Conservation (phyloP, 2,113 vertebrate species). For the Galbula dea region DNA sequence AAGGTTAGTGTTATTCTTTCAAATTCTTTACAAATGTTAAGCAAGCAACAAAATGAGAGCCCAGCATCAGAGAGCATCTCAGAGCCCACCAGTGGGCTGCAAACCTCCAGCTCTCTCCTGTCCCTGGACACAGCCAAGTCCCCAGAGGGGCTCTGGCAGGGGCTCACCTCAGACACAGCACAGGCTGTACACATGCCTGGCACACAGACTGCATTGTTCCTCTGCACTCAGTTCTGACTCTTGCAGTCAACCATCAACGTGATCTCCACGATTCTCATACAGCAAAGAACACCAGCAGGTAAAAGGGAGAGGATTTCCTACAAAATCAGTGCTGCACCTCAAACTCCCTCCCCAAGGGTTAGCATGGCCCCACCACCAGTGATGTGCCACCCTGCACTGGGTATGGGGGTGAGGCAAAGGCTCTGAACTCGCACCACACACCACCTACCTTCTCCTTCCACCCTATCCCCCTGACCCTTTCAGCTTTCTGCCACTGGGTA, state of each 20-base stretch:
- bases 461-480: not conserved
- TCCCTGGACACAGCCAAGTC: not conserved
- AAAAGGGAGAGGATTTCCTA: not conserved
- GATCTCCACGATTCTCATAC: rapidly evolving
- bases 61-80: not conserved
- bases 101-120: rapidly evolving
- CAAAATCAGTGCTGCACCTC: not conserved
- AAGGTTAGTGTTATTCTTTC: not conserved
- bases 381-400: rapidly evolving
- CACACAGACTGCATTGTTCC: rapidly evolving
- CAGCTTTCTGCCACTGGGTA: not conserved
- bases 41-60: not conserved
- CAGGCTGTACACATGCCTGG: not conserved
- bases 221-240: rapidly evolving
- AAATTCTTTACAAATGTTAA: not conserved
- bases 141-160: rapidly evolving
- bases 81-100: not conserved
- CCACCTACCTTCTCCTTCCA: not conserved
- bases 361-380: too few species aligned
- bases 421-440: rapidly evolving
- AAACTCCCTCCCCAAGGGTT: not conserved
- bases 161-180: not conserved
- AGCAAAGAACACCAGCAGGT: not conserved
- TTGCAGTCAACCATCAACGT: not conserved
- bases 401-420: not conserved